Evolutionary conservation across 53 echinoderm and acorn worm genomes (phyloP).

Genomic region (Echinometra lucunter): DNA sequence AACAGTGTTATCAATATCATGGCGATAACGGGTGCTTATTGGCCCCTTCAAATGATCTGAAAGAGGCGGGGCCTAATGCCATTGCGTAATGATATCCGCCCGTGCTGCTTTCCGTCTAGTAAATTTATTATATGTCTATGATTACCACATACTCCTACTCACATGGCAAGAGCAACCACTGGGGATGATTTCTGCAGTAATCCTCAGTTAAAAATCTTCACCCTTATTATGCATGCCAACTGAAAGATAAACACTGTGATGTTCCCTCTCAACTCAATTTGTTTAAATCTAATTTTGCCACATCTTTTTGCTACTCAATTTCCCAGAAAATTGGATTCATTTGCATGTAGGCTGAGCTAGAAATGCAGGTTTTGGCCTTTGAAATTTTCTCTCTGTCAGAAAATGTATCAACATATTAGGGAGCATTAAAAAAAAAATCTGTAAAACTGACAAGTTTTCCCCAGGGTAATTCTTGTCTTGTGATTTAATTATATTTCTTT

Average conservation of each 20-base stretch:
- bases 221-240: background rate
- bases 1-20: too few relatives aligned
- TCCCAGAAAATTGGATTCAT: background rate
- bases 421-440: too few relatives aligned
- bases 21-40: too few relatives aligned
- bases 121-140: too few relatives aligned
- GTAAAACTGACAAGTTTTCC: too few relatives aligned
- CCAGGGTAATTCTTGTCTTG: background rate
- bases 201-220: background rate
- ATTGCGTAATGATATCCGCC: too few relatives aligned
- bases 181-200: background rate
- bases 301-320: background rate
- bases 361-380: background rate
- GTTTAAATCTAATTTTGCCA: constrained; percentile 20
- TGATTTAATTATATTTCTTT: background rate
- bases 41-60: too few relatives aligned
- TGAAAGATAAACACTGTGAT: background rate
- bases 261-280: constrained; percentile 22
- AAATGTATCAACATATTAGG: too few relatives aligned
- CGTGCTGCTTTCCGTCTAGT: too few relatives aligned
- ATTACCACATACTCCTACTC: too few relatives aligned
- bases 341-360: background rate
- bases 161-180: background rate
- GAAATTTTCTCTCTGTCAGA: too few relatives aligned
- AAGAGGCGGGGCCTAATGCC: too few relatives aligned